A percentile compares a stretch with the other conserved stretches of the same genome.
Conservation (phyloP, 2,888 invertebrate species). For the Drosophila limbata region DNA sequence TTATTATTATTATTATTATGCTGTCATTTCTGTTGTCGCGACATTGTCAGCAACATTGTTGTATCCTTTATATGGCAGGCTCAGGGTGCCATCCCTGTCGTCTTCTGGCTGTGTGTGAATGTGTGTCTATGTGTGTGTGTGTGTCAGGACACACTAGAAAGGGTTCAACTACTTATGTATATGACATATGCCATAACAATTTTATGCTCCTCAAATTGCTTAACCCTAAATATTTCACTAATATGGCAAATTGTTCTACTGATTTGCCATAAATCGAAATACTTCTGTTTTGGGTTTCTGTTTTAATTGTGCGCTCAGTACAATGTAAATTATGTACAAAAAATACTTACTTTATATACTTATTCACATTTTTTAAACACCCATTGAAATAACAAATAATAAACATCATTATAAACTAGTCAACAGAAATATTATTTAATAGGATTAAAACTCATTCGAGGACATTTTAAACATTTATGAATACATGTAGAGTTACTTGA, state of each 20-base stretch:
- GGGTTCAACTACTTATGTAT: slow-evolving; percentile 49
- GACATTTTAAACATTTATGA: no score
- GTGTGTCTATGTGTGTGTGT: slow-evolving; percentile 31
- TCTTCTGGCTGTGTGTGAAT: not conserved
- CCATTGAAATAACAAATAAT: no score
- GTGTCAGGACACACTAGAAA: slow-evolving; percentile 27
- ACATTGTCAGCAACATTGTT: slow-evolving; percentile 73
- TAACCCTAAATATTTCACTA: slow-evolving; percentile 57
- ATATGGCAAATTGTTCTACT: slow-evolving; percentile 51
- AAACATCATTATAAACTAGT: no score
- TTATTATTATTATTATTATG: slow-evolving; percentile 75
- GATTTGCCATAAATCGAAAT: slow-evolving; percentile 36
- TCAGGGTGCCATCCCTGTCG: not conserved
- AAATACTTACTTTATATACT: no score
- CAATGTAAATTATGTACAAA: slow-evolving; percentile 28
- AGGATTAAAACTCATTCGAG: no score
- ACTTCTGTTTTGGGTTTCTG: slow-evolving; percentile 7
- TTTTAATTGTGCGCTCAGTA: slow-evolving; percentile 20
- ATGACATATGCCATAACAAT: slow-evolving; percentile 58
- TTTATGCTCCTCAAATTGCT: slow-evolving; percentile 56
- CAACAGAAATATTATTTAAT: no score
- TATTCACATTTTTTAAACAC: no score
- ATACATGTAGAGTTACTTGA: no score
- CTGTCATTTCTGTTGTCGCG: slow-evolving; percentile 79
- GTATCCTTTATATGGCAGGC: slow-evolving; percentile 31